phyloP scores from a whole-genome alignment of 2,888 invertebrate species.

The Antitype chi region DNA sequence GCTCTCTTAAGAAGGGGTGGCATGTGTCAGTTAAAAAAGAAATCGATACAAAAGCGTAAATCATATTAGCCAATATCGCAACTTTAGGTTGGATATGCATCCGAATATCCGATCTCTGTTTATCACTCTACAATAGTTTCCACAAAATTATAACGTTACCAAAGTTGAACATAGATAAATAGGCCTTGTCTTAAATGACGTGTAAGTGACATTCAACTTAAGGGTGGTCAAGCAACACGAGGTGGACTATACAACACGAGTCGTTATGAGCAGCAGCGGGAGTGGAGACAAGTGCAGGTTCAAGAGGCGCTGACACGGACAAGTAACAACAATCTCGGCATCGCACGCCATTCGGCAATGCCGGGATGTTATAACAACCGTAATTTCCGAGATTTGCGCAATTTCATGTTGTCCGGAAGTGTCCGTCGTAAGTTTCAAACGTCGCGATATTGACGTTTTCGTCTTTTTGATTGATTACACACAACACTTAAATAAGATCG shows the following conservation, averaged over 20 bases:
- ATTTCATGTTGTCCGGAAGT: background rate
- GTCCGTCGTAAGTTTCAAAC: slow-evolving; percentile 9
- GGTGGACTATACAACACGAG: background rate
- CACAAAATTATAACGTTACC: background rate
- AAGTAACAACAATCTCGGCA: background rate
- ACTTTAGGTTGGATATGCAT: too few relatives aligned
- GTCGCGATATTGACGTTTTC: slow-evolving; percentile 15
- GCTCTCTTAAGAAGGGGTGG: too few relatives aligned
- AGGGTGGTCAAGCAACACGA: background rate
- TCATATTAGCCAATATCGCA: too few relatives aligned
- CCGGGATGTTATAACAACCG: background rate
- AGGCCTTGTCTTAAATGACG: background rate
- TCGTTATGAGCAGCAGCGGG: background rate
- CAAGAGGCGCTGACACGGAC: background rate
- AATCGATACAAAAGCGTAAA: too few relatives aligned
- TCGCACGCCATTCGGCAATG: background rate
- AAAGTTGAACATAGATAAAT: background rate
- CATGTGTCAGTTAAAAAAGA: too few relatives aligned
- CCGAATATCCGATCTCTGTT: too few relatives aligned
- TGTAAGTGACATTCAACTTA: background rate
- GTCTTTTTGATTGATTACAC: slow-evolving; percentile 17
- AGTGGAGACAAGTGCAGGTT: background rate
- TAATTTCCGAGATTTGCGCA: background rate
- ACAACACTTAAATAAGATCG: background rate
- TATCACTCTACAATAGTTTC: background rate